Conservation (phyloP, 2,113 vertebrate species). For the Parus major region DNA sequence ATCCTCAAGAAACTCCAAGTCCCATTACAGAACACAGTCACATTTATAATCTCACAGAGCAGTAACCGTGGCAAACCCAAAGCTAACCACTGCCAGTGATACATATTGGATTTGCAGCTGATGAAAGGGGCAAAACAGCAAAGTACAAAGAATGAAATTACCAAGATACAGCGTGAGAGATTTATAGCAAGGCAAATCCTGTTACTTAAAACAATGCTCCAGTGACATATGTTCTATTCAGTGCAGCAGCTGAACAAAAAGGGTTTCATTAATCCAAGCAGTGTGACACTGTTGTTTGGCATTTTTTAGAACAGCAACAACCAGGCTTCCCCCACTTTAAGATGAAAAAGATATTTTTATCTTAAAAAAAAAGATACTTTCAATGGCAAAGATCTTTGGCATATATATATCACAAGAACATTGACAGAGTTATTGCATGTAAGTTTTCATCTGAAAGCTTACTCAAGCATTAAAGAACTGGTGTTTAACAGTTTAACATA, state of each 20-base stretch:
- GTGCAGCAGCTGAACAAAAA: neutral
- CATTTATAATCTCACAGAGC: neutral
- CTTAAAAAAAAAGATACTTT: neutral
- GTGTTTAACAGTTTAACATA: neutral
- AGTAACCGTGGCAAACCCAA: neutral
- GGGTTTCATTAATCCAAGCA: neutral
- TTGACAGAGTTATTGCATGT: neutral
- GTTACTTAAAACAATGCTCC: neutral
- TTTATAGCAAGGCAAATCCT: constrained; percentile 10
- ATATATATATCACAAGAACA: neutral
- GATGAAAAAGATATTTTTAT: neutral
- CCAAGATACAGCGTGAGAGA: neutral
- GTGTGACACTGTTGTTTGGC: neutral
- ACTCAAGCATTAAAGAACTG: neutral
- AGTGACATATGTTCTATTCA: neutral
- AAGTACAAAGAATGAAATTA: neutral
- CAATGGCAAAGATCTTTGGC: neutral
- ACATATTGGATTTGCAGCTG: neutral
- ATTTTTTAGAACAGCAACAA: neutral
- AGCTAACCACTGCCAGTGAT: neutral
- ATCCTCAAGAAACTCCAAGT: neutral
- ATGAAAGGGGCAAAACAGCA: neutral
- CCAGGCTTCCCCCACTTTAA: neutral
- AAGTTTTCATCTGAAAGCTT: neutral
- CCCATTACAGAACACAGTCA: neutral